Conservation (phyloP, 2,113 vertebrate species). For the Felis chaus region DNA sequence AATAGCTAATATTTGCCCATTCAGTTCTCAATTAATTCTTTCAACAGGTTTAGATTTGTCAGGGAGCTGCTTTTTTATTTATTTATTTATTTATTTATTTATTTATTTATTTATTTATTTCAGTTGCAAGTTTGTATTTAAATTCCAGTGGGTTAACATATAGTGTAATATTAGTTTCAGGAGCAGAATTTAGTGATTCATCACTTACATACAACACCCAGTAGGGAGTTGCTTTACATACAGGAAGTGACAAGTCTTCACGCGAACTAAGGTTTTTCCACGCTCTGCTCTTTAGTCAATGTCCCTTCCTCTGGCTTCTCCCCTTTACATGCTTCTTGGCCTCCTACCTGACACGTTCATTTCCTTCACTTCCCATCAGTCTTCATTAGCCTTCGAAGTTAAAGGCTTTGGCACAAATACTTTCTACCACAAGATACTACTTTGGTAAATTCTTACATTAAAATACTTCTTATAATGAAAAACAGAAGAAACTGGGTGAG, state of each 20-base stretch:
- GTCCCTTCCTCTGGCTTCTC: not conserved
- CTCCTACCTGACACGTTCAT: not conserved
- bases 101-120: not conserved
- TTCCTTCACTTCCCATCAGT: not conserved
- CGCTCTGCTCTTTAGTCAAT: not conserved
- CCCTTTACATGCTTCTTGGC: not conserved
- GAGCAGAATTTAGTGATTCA: not conserved
- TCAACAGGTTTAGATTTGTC: not conserved
- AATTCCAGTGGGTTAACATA: not conserved
- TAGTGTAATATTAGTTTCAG: not conserved
- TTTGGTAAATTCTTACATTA: not conserved
- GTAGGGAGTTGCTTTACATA: not conserved
- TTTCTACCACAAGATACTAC: not conserved
- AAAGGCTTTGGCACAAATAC: not conserved
- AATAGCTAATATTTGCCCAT: not conserved
- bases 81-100: not conserved
- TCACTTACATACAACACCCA: not conserved
- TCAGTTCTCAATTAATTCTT: conserved; percentile 14
- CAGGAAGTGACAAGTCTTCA: not conserved
- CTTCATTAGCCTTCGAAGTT: not conserved
- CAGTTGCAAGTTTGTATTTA: not conserved
- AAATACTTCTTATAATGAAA: not conserved
- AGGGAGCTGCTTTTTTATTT: not conserved
- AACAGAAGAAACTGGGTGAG: not conserved
- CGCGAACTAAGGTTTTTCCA: not conserved